Base-by-base conservation (phyloP, 64 coral and sea anemone genomes). In the Porites lutea region DNA sequence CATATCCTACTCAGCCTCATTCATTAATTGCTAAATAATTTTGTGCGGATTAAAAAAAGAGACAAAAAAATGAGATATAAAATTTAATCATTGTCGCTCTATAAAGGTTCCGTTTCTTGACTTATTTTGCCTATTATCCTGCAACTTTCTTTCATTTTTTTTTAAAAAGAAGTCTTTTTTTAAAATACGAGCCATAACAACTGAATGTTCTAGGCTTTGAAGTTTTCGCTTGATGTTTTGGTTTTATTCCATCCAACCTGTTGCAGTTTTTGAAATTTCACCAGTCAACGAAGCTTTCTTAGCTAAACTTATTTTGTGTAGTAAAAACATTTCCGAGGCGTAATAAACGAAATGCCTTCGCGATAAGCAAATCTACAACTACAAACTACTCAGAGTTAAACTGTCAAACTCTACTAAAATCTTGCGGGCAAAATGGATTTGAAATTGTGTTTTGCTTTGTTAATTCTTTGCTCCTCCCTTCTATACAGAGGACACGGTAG, bases 311-410 rank as follows among this genome's bases (percentile, higher is more conserved):
- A 16, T 49, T 19, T 23, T 3, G 5, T 60, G 5, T 83, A 65
- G 60, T 65, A 15, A 84, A 84, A 50, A 64, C 61, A 84, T 50
- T 51, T 84, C 43, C 52, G 64, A 65, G 49, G 6, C 16, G 48
- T 1, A 0, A 69, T 60, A 60, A 53, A 61, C 27, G 78, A 80
- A 15, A 80, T 84, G 63, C 81, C 81, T 68, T 68, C 44, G 81
- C 52, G 81, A 84, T 84, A 84, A 84, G 81, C 61, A 64, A 84
- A 82, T 82, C 57, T 13, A 14, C 59, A 8, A 1, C 54, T 3
- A 57, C 12, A 37, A 37, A 37, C 27, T 37, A 37, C 27, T 37
- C 27, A 37, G 1, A 37, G 27, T 37, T 37, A 37, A 37, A 37
- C 27, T 37, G 27, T 37, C 27, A 37, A 37, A 37, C 27, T 37